Percentiles rank a stretch among this genome's conserved stretches.
phyloP scores from a whole-genome alignment of 2,113 vertebrate genomes.

The Odobenus rosmarus region DNA sequence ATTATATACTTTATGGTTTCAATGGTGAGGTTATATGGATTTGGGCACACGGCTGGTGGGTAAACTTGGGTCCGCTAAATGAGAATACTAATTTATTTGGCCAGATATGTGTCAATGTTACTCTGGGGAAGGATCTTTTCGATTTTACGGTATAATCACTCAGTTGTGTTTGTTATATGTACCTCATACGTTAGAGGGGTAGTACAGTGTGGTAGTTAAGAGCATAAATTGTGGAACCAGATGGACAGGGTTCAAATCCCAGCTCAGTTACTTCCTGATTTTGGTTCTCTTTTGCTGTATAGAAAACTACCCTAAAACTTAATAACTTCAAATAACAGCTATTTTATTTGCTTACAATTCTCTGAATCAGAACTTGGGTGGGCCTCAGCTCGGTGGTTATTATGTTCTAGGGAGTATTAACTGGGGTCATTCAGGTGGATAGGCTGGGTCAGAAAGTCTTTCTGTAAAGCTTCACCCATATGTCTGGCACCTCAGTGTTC shows the following conservation, averaged over 20 bases:
- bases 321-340: neutral
- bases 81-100: slow-evolving; percentile 35
- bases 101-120: neutral
- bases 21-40: neutral
- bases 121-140: neutral
- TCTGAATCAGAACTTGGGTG: neutral
- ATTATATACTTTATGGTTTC: neutral
- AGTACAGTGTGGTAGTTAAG: neutral
- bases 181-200: neutral
- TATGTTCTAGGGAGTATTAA: neutral
- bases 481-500: neutral
- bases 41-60: neutral
- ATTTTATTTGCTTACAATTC: neutral
- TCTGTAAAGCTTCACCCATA: neutral
- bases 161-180: neutral
- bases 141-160: neutral
- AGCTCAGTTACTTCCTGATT: neutral
- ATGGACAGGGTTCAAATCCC: neutral
- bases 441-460: neutral
- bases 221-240: neutral
- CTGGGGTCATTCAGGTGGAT: neutral
- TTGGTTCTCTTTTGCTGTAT: neutral
- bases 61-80: neutral
- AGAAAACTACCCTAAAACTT: neutral
- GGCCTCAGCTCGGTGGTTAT: neutral